Evolutionary conservation across 2,888 invertebrate genomes (phyloP).

Genomic region (Eristalis arbustorum): DNA sequence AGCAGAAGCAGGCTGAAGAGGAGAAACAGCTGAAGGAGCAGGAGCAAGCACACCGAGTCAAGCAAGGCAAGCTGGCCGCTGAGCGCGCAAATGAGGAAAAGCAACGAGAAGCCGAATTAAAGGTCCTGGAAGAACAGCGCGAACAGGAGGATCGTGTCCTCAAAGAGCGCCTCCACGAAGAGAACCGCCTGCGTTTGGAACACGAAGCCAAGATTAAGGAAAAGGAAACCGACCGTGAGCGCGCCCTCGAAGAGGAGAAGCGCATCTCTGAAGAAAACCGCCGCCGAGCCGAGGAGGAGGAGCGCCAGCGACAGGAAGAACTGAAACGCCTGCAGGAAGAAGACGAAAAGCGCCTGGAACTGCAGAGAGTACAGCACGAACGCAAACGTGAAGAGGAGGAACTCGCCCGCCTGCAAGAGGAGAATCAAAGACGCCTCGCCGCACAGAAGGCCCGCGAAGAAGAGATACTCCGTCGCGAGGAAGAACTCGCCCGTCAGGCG

Average conservation of each 20-base stretch:
- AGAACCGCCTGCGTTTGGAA: slow-evolving; percentile 74
- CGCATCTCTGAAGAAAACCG: slow-evolving; percentile 74
- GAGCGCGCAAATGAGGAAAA: slow-evolving; percentile 4
- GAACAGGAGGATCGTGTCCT: slow-evolving; percentile 73
- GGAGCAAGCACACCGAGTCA: slow-evolving; percentile 14
- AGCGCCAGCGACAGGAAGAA: slow-evolving; percentile 74
- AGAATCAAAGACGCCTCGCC: slow-evolving; percentile 74
- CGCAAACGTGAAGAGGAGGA: slow-evolving; percentile 75
- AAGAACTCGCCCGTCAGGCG: slow-evolving; percentile 73
- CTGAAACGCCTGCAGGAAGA: slow-evolving; percentile 75
- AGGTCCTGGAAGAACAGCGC: slow-evolving; percentile 72
- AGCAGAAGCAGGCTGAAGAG: slow-evolving; percentile 72
- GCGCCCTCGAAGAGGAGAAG: slow-evolving; percentile 74
- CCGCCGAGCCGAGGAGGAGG: slow-evolving; percentile 73
- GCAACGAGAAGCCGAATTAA: slow-evolving; percentile 71
- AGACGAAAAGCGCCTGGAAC: slow-evolving; percentile 75
- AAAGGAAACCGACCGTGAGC: slow-evolving; percentile 75
- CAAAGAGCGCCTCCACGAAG: slow-evolving; percentile 74
- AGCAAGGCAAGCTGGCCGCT: slow-evolving; percentile 39
- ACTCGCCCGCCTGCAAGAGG: slow-evolving; percentile 75
- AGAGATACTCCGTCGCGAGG: slow-evolving; percentile 75
- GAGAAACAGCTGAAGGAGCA: slow-evolving; percentile 65
- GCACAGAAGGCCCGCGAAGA: slow-evolving; percentile 75
- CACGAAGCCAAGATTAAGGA: slow-evolving; percentile 73
- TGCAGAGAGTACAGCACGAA: slow-evolving; percentile 74